These are phyloP conservation scores for Octodonta nipae DNA, from an alignment of 2,888 invertebrate species.

Conservation along the genomic window DNA sequence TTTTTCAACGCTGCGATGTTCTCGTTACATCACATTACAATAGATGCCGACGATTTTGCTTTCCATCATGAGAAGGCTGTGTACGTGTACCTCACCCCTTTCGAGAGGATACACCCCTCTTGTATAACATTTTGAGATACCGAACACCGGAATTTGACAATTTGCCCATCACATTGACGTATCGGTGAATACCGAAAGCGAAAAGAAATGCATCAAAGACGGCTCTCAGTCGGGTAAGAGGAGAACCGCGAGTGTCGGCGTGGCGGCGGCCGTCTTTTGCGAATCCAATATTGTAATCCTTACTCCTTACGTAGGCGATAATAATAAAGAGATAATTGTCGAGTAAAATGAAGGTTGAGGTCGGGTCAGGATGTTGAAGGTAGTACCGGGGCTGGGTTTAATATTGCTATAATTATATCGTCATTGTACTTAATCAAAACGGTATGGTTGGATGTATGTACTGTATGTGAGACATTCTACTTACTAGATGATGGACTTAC, in stretches of 20 bases:
- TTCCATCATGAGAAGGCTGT: too few relatives aligned
- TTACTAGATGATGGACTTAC: too few relatives aligned
- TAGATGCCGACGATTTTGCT: too few relatives aligned
- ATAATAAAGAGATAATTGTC: constrained; percentile 2
- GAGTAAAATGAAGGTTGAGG: not conserved
- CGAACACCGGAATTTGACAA: constrained; percentile 5
- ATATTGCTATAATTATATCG: not conserved
- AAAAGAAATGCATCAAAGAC: not conserved
- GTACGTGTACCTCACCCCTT: too few relatives aligned
- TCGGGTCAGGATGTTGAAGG: not conserved
- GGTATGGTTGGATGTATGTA: too few relatives aligned
- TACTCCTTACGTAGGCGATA: constrained; percentile 1
- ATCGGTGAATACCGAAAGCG: constrained; percentile 2
- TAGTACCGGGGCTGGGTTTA: not conserved
- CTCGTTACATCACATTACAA: too few relatives aligned
- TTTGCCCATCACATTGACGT: constrained; percentile 3
- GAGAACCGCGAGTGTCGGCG: too few relatives aligned
- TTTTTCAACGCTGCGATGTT: too few relatives aligned
- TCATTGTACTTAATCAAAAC: too few relatives aligned
- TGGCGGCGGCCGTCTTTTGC: constrained; percentile 2
- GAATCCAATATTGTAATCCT: constrained; percentile 1
- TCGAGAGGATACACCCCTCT: too few relatives aligned
- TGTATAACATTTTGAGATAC: constrained; percentile 4
- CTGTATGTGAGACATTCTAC: too few relatives aligned
- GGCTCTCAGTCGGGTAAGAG: too few relatives aligned